Base-by-base conservation (phyloP, 92 coral and sea anemone genomes). In the Desmophyllum pertusum region DNA sequence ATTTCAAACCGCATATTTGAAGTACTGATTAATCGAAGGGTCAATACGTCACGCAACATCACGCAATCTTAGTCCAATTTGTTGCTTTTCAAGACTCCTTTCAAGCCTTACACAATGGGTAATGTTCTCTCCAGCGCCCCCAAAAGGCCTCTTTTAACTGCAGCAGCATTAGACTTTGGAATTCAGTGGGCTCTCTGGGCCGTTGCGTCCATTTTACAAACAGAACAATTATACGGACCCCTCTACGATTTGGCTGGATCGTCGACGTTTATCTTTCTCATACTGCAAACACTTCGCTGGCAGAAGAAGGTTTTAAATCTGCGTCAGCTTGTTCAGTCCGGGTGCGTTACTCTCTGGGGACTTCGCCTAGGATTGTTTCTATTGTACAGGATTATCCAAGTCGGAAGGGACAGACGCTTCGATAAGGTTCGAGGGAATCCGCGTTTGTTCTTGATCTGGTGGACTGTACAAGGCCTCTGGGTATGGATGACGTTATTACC, bases 391-490 rank as follows among this genome's bases (percentile, higher is more conserved):
- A 86, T 94, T 31, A 84, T 96, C 30, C 97, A 86, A 4, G 98
- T 92, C 27, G 97, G 95, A 38, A 89, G 87, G 76, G 99, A 96
- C 53, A 85, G 91, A 31, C 90, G 98, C 76, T 96, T 96, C 29
- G 72, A 89, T 75, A 88, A 93, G 38, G 99, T 87, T 29, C 96
- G 98, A 73, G 93, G 73, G 33, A 94, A 94, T 71, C 99, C 99
- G 5, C 66, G 80, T 2, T 62, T 77, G 61, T 90, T 94, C 76
- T 84, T 88, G 81, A 70, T 91, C 25, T 96, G 72, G 81, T 96
- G 99, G 99, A 94, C 95, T 25, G 14, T 96, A 2, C 99, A 96
- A 83, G 99, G 91, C 6, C 84, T 92, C 25, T 96, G 99, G 99
- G 87, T 96, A 11, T 94, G 90, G 89, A 10, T 90, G 31, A 92